Percentiles rank a stretch among this genome's conserved stretches.
Conservation (phyloP, 2,113 vertebrate species). For the Haemorhous mexicanus region DNA sequence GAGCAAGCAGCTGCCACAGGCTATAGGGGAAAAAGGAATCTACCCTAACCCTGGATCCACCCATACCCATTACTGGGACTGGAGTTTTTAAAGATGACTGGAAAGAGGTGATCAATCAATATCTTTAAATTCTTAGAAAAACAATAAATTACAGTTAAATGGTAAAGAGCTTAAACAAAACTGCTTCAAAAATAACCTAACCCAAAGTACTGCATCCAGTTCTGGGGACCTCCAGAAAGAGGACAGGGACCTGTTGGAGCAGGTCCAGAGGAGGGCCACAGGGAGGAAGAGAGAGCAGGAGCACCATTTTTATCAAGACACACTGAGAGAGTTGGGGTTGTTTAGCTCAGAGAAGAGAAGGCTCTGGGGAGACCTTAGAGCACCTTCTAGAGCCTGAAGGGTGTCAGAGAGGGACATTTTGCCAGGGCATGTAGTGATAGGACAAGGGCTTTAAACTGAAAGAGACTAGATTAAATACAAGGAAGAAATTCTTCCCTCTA, state of each 20-base stretch:
- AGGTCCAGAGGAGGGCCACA: background rate
- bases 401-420: background rate
- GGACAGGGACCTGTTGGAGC: background rate
- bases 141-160: background rate
- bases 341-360: background rate
- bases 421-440: background rate
- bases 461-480: background rate
- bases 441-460: background rate
- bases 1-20: background rate
- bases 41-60: background rate
- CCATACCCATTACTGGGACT: background rate
- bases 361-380: background rate
- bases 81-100: background rate
- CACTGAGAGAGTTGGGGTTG: background rate
- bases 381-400: background rate
- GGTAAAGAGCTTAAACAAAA: background rate
- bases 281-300: background rate
- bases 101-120: background rate
- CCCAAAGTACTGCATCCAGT: background rate
- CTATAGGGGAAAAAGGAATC: background rate
- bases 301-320: background rate
- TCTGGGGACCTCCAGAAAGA: background rate
- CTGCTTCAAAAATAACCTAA: background rate
- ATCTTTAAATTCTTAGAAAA: background rate
- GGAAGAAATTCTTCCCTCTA: background rate